Base-by-base conservation (phyloP, 2,797 vertebrate genomes). In the Halcyon smyrnensis region DNA sequence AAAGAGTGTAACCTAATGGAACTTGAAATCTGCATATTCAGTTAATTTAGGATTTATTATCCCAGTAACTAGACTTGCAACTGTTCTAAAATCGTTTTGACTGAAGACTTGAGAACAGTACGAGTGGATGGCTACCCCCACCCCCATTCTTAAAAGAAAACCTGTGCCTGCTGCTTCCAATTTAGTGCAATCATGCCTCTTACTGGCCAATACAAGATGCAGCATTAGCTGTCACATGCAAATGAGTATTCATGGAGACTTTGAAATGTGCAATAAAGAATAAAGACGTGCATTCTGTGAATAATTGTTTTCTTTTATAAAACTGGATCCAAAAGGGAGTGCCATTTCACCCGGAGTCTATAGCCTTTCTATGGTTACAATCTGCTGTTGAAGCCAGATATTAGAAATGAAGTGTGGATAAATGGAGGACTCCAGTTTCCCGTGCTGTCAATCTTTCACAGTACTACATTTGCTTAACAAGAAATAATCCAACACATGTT, bases 111-210 rank as follows among this genome's bases (percentile, higher is more conserved):
- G 92, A 96, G 96, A 98, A 93, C 96, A 84, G 98, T 97, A 95
- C 86, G 97, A 98, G 96, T 94, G 97, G 97, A 95, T 97, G 97
- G 92, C 93, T 97, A 70, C 97, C 97, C 97, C 96, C 97, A 97
- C 97, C 97, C 96, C 97, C 97, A 96, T 95, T 93, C 92, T 93
- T 96, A 96, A 96, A 97, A 97, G 97, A 98, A 96, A 96, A 97
- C 96, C 90, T 96, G 95, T 96, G 97, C 93, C 97, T 98, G 97
- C 97, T 98, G 98, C 97, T 98, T 98, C 97, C 97, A 98, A 98
- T 98, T 98, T 98, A 98, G 97, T 93, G 94, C 97, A 98, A 98
- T 98, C 98, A 98, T 98, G 98, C 98, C 98, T 98, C 98, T 98
- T 97, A 97, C 98, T 98, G 97, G 98, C 95, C 96, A 97, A 93